Evolutionary conservation across 2,113 vertebrate genomes (phyloP), one percentile per base, ranked within the genome.

Genomic region (Xerus inauris): DNA sequence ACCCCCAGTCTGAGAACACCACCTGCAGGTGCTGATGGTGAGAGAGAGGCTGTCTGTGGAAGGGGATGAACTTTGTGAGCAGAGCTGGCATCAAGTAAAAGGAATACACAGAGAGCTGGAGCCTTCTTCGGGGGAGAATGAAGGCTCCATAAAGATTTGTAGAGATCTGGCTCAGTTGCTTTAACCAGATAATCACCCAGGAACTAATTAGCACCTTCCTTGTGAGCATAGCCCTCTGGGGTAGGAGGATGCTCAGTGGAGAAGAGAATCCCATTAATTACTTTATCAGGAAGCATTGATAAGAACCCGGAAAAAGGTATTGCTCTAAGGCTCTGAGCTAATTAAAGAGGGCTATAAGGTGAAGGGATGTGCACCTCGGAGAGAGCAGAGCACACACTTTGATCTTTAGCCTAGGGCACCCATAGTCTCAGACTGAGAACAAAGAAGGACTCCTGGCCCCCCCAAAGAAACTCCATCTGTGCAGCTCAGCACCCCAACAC

Each of bases 121-220:
- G 45, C 28, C 59, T 84, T 22, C 11, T 64, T 45, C 57, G 0
- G 13, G 40, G 67, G 94, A 92, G 54, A 51, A 77, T 0, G 2
- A 57, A 65, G 72, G 62, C 77, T 81, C 73, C 26, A 0, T 16
- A 62, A 75, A 38, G 77, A 64, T 73, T 81, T 97, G 95, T 97
- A 96, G 94, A 75, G 96, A 95, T 94, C 93, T 81, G 97, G 97
- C 85, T 94, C 94, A 59, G 94, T 98, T 96, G 82, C 97, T 97
- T 97, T 97, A 97, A 96, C 96, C 94, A 93, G 94, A 90, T 97
- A 96, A 96, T 98, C 97, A 95, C 98, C 97, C 24, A 95, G 97
- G 96, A 94, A 95, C 97, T 98, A 98, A 99, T 99, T 98, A 99
- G 96, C 95, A 95, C 97, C 87, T 98, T 98, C 96, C 97, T 98